phyloP scores from a whole-genome alignment of 2,113 vertebrate genomes.

The Sapajus apella region DNA sequence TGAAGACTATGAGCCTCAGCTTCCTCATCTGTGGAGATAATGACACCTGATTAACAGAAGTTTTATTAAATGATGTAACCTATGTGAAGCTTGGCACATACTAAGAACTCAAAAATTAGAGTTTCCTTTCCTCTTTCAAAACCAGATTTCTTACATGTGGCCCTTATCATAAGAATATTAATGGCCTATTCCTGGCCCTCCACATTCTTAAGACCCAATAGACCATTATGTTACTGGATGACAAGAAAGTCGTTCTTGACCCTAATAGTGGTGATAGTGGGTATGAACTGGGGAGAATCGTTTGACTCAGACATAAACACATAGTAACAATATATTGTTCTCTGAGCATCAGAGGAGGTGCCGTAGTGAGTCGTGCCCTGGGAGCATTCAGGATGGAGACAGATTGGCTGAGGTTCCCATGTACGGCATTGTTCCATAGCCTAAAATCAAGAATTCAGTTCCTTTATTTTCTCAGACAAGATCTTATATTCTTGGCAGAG shows the following conservation, averaged over 20 bases:
- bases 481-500: not conserved
- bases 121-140: constrained; percentile 28
- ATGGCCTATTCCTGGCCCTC: not conserved
- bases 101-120: constrained; percentile 7
- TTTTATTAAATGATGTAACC: not conserved
- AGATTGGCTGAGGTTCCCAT: not conserved
- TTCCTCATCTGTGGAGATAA: not conserved
- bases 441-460: not conserved
- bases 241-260: not conserved
- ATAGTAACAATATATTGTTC: not conserved
- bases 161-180: not conserved
- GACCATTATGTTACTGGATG: not conserved
- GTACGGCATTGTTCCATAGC: not conserved
- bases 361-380: too few species aligned
- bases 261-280: not conserved
- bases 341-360: not conserved
- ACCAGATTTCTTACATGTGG: not conserved
- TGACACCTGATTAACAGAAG: not conserved
- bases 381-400: not conserved
- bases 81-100: not conserved
- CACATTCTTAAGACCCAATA: not conserved
- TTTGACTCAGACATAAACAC: not conserved
- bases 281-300: not conserved
- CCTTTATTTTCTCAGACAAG: not conserved
- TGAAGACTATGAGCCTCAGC: not conserved